phyloP scores from a whole-genome alignment of 2,797 vertebrate species.

The Sphenopsis melanotis region DNA sequence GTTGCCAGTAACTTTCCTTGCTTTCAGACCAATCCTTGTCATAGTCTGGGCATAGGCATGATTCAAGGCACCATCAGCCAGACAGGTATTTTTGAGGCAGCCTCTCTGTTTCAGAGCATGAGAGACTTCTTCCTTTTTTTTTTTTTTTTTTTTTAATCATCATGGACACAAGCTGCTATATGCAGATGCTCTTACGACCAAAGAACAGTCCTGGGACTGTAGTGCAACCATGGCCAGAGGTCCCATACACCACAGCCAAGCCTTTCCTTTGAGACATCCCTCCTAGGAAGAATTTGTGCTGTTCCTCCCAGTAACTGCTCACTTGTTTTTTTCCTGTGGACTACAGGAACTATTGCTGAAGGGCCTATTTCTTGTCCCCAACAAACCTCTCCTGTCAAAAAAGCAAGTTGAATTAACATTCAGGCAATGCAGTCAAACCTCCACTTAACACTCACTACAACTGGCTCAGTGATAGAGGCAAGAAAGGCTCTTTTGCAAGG shows the following conservation, averaged over 20 bases:
- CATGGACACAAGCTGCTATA: neutral
- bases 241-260: neutral
- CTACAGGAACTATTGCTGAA: neutral
- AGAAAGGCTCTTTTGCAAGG: no score
- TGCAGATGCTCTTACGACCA: neutral
- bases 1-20: neutral
- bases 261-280: neutral
- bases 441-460: no score
- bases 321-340: neutral
- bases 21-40: neutral
- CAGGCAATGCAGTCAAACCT: no score
- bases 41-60: neutral
- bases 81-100: neutral
- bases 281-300: neutral
- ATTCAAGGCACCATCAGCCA: neutral
- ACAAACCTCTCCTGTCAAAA: no score
- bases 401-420: no score
- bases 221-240: neutral
- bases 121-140: neutral
- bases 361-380: neutral
- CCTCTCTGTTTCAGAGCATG: neutral
- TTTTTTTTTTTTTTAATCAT: neutral
- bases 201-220: neutral
- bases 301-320: neutral
- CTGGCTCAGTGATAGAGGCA: no score